Conservation (phyloP, 2,888 invertebrate species). For the Catocala nupta region DNA sequence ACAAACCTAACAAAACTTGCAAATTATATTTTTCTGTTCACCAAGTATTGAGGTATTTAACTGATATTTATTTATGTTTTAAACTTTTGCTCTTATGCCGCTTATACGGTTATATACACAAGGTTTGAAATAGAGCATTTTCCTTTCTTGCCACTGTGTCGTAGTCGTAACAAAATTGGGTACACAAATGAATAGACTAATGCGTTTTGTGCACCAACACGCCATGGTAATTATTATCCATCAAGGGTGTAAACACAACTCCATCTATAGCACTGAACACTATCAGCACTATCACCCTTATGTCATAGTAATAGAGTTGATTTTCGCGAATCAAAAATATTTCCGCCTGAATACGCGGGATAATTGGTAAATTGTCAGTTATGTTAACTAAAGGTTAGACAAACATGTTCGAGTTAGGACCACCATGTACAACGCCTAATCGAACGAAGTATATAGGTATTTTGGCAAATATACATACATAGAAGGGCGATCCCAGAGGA, state of each 20-base stretch:
- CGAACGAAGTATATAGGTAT: too few species aligned
- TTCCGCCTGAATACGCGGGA: conserved; percentile 14
- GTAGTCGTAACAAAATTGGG: not conserved
- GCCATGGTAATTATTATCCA: conserved; percentile 46
- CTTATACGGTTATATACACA: too few species aligned
- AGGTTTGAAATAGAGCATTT: too few species aligned
- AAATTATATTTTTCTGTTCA: too few species aligned
- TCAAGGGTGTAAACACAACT: conserved; percentile 36
- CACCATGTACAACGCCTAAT: not conserved
- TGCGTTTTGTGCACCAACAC: conserved; percentile 24
- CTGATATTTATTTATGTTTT: too few species aligned
- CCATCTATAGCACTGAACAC: conserved; percentile 6
- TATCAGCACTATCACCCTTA: conserved; percentile 6
- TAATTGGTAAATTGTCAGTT: conserved; percentile 46
- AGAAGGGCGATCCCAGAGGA: too few species aligned
- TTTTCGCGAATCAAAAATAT: conserved; percentile 3
- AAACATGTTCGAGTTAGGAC: conserved; percentile 6
- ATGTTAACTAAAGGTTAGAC: conserved; percentile 29
- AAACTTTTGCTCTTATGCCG: too few species aligned
- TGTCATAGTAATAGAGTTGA: conserved; percentile 9
- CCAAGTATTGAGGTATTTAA: too few species aligned
- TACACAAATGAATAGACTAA: conserved; percentile 8
- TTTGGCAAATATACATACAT: too few species aligned
- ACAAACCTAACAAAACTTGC: too few species aligned
- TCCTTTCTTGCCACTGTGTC: too few species aligned